These are phyloP conservation scores for Nephila pilipes DNA, from an alignment of 1,140 invertebrate genomes.

Conservation along the genomic window DNA sequence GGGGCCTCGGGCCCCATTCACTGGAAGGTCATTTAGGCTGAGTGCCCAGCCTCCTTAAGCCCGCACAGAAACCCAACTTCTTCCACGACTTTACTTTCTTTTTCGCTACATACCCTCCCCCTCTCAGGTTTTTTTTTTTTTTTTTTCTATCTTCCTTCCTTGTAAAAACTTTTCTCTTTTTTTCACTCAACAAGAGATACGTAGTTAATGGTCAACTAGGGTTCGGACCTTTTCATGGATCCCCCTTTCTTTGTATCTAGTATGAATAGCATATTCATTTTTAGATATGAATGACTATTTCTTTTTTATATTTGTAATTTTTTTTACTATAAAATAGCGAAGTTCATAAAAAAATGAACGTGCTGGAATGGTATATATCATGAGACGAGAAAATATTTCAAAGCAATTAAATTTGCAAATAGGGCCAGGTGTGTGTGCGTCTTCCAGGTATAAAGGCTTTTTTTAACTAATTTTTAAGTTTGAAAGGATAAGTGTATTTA, in stretches of 20 bases:
- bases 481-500: too few species aligned
- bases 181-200: conserved; percentile 8
- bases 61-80: conserved; percentile 45
- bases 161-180: conserved; percentile 63
- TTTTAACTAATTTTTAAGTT: too few species aligned
- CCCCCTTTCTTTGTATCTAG: background rate
- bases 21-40: conserved; percentile 72
- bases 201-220: conserved; percentile 68
- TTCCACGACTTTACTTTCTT: conserved; percentile 18
- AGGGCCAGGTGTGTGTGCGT: too few species aligned
- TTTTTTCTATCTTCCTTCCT: background rate
- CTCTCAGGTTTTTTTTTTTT: conserved; percentile 29
- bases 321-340: too few species aligned
- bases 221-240: conserved; percentile 32
- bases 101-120: background rate
- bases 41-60: conserved; percentile 64
- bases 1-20: conserved; percentile 49
- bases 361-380: too few species aligned
- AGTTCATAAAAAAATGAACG: too few species aligned
- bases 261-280: conserved; percentile 19
- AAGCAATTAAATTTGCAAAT: too few species aligned
- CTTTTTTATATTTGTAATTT: too few species aligned
- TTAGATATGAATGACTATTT: background rate
- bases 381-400: too few species aligned
- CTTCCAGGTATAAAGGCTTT: too few species aligned